phyloP scores from a whole-genome alignment of 2,888 invertebrate genomes.

The Tetheella fluctuosa region DNA sequence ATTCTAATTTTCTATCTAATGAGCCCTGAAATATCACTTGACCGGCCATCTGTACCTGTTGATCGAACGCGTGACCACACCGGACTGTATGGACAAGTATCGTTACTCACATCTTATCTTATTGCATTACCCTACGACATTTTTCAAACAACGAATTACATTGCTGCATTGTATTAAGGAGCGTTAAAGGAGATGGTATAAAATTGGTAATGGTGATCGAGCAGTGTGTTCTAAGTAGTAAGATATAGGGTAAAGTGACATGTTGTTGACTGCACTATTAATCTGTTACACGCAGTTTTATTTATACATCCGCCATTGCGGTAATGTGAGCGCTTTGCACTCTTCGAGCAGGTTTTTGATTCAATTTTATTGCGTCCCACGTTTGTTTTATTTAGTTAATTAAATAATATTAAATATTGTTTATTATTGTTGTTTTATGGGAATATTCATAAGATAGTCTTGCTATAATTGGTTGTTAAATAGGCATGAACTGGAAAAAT shows the following conservation, averaged over 20 bases:
- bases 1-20: constrained; percentile 7
- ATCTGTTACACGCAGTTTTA: constrained; percentile 38
- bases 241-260: constrained; percentile 29
- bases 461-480: too few relatives aligned
- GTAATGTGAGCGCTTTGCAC: constrained; percentile 29
- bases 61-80: constrained; percentile 33
- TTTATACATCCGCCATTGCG: constrained; percentile 32
- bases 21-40: constrained; percentile 9
- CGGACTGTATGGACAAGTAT: constrained; percentile 22
- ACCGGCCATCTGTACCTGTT: constrained; percentile 10
- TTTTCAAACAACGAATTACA: constrained; percentile 12
- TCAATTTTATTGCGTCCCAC: constrained; percentile 25
- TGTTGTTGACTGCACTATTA: constrained; percentile 40
- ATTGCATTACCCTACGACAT: constrained; percentile 11
- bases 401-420: constrained; percentile 3
- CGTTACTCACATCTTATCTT: constrained; percentile 31
- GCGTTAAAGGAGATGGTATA: background rate
- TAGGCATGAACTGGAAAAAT: too few relatives aligned
- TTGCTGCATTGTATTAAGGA: constrained; percentile 2
- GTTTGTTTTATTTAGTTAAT: background rate
- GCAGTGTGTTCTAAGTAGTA: background rate
- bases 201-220: constrained; percentile 19
- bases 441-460: too few relatives aligned
- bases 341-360: constrained; percentile 27
- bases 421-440: background rate